Conservation (phyloP, 1,140 invertebrate species). For the Dendroctonus valens region DNA sequence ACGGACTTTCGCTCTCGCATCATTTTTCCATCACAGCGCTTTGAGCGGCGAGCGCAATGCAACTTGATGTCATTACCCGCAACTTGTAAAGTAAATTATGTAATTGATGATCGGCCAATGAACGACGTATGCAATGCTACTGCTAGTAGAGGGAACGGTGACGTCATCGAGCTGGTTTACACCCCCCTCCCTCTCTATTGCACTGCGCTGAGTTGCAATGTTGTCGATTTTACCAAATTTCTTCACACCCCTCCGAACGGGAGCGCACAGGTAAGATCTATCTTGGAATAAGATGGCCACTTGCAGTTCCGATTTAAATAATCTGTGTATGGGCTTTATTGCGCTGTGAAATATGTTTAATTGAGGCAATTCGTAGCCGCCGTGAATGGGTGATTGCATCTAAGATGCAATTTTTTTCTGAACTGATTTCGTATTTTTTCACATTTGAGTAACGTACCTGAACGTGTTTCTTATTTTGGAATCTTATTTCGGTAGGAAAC, state of each 20-base stretch:
- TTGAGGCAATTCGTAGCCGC: too few species aligned
- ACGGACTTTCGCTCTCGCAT: conserved; percentile 12
- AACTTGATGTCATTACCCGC: conserved; percentile 46
- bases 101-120: conserved; percentile 50
- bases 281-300: conserved; percentile 10
- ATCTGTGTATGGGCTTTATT: too few species aligned
- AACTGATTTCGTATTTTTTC: too few species aligned
- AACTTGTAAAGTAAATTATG: conserved; percentile 49
- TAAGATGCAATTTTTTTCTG: too few species aligned
- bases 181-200: conserved; percentile 29
- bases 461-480: too few species aligned
- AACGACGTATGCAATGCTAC: conserved; percentile 44
- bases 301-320: conserved; percentile 23
- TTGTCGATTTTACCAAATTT: conserved; percentile 18
- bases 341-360: too few species aligned
- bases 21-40: conserved; percentile 1
- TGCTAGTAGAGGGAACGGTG: conserved; percentile 36
- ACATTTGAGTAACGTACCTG: too few species aligned
- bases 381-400: too few species aligned
- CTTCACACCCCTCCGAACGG: background rate
- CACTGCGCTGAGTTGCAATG: background rate
- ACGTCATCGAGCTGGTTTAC: conserved; percentile 40
- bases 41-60: conserved; percentile 12
- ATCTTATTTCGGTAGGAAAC: too few species aligned
- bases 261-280: conserved; percentile 19